Evolutionary conservation across 2,888 invertebrate genomes (phyloP), one percentile per base, ranked within the genome.

Genomic region (Tetragonisca angustula): DNA sequence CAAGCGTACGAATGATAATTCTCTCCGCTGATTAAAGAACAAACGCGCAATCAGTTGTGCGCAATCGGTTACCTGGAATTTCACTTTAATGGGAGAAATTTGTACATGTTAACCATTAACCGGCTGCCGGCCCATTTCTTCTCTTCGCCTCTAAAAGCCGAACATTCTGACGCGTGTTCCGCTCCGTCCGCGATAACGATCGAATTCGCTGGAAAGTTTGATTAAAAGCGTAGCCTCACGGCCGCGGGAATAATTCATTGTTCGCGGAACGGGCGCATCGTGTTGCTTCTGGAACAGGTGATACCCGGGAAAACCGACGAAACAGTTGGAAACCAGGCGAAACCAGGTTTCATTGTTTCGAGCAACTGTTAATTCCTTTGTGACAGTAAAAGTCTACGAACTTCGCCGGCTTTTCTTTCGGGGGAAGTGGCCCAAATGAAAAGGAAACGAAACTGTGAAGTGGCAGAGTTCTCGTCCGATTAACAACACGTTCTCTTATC

Each of bases 11-110:
- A n/a, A 24, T 17, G 43, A 65, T 49, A 56, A 15, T 65, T 32
- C 64, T n/a, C 24, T 49, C n/a, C 27, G 59, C 6, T 11, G 76
- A 76, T 80, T 19, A 70, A 80, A 77, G 24, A 36, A 65, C n/a
- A 78, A 61, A 71, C 50, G 78, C 54, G 68, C 62, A 11, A 69
- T 72, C 59, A 70, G 70, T 83, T 71, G 69, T 21, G 65, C 2
- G 72, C 61, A 17, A 21, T 61, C 17, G 43, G 43, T 24, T 36
- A 64, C 67, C 65, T 54, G 79, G 77, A 83, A 86, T 89, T 86
- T 88, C 89, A 82, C 82, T 84, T 84, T 89, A 88, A 89, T 86
- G 77, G 82, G 82, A 77, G 89, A 88, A 89, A 89, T 85, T 86
- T 78, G 86, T 88, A 85, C 59, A 79, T 76, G 76, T 87, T 85